phyloP scores from a whole-genome alignment of 2,888 invertebrate species.

The Saturnia pavonia region DNA sequence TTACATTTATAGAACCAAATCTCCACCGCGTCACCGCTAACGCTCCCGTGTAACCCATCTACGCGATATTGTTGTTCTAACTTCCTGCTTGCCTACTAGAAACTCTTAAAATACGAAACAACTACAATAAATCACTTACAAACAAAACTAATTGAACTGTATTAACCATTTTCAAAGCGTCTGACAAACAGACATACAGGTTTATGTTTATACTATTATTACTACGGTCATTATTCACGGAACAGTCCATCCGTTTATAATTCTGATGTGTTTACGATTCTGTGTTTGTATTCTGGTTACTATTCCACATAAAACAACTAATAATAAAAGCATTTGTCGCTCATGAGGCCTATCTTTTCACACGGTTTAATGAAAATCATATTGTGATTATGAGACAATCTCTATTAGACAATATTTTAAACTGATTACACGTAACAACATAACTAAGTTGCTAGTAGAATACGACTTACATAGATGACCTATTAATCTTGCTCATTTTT shows the following conservation, averaged over 20 bases:
- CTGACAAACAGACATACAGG: neutral
- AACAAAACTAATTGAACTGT: neutral
- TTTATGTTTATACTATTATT: slow-evolving; percentile 1
- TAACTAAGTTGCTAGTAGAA: too few relatives aligned
- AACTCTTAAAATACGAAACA: neutral
- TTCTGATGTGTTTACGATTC: neutral
- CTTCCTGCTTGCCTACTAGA: too few relatives aligned
- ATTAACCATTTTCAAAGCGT: neutral
- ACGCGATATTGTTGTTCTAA: too few relatives aligned
- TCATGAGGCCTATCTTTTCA: neutral
- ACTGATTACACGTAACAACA: neutral
- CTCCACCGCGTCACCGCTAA: too few relatives aligned
- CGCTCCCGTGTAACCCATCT: too few relatives aligned
- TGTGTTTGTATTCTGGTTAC: too few relatives aligned
- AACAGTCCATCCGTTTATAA: neutral
- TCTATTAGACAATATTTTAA: neutral
- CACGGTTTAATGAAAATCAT: neutral
- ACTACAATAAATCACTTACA: neutral
- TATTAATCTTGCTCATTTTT: too few relatives aligned
- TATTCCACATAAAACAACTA: neutral
- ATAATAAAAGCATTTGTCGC: neutral
- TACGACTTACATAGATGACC: too few relatives aligned
- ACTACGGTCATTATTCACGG: neutral
- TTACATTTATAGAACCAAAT: too few relatives aligned
- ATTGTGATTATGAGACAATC: neutral